Conservation (phyloP, 2,113 vertebrate genomes). For the Brachypteracias leptosomus region DNA sequence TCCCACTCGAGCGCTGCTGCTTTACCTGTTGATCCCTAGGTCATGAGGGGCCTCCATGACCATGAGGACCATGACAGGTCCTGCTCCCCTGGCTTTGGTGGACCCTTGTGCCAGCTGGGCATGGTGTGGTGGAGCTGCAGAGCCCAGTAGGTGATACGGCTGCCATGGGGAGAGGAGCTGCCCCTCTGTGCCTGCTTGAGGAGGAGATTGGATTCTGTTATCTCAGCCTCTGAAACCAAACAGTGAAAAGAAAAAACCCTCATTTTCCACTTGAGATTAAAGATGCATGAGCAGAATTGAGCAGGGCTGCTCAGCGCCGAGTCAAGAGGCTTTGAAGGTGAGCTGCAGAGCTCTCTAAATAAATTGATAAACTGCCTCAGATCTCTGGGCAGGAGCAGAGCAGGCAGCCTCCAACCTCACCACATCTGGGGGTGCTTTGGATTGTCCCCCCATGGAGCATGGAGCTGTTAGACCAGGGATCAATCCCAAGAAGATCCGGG, state of each 20-base stretch:
- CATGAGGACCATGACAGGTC: fast-evolving
- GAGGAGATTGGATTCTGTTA: background rate
- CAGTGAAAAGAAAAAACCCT: background rate
- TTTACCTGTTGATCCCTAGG: background rate
- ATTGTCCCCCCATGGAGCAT: too few species aligned
- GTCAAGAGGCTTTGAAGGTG: constrained; percentile 38
- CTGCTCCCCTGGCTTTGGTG: fast-evolving
- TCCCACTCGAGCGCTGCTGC: background rate
- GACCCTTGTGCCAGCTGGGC: fast-evolving
- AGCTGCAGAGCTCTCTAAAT: background rate
- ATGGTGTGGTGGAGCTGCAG: fast-evolving
- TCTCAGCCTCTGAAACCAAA: background rate
- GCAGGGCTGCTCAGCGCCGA: background rate
- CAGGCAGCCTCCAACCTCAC: background rate
- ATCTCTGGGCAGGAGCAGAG: background rate
- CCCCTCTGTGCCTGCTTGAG: background rate
- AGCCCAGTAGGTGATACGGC: fast-evolving
- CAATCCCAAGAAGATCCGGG: background rate
- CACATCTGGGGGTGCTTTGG: background rate
- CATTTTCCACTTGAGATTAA: constrained; percentile 10
- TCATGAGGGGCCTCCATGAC: background rate
- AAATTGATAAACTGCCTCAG: constrained; percentile 14
- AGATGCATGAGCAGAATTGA: constrained; percentile 10
- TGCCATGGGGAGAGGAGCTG: background rate
- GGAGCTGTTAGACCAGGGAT: fast-evolving